Evolutionary conservation across 2,888 invertebrate species (phyloP), one percentile per base, ranked within the genome.

Genomic region (Polydesmus complanatus): DNA sequence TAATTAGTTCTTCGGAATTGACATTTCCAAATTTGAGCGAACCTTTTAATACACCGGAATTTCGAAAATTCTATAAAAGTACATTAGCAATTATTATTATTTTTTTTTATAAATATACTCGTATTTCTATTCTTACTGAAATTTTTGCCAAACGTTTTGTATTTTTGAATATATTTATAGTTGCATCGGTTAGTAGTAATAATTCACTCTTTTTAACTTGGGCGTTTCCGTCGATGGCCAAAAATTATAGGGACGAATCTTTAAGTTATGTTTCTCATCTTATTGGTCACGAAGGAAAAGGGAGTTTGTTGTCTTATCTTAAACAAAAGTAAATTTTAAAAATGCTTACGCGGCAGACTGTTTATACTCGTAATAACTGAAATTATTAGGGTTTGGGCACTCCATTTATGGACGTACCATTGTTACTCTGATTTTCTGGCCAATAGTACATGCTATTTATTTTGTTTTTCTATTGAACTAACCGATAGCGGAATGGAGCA

Each of bases 201-300:
- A 81, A 81, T 63, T 81, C 84, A 74, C 66, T 85, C 54, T 77
- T 80, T 64, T 69, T 85, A n/a, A 79, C 77, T 50, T 85, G 84
- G 84, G 75, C 78, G 1, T 73, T 84, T 67, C 84, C 83, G 5
- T 75, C 82, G 3, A 68, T 80, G 27, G 76, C 79, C 26, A 74
- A 82, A 63, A 75, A 85, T 63, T 92, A 90, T 71, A 81, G 82
- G 72, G 79, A 78, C 21, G 88, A 88, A 71, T 87, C 89, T 0
- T 80, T 86, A 64, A 81, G 84, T 66, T 88, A 88, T 69, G 74
- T 93, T 2, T 82, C 86, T 0, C 83, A 82, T 73, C 73, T 93
- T n/a, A 74, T 93, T 2, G 89, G 88, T 0, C 86, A 92, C 72
- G 91, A 94, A 73, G 92, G 92, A 1, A 81, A 82, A 68, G 89